Evolutionary conservation across 2,113 vertebrate genomes (phyloP), one percentile per base, ranked within the genome.

Genomic region (Odocoileus hemionus): DNA sequence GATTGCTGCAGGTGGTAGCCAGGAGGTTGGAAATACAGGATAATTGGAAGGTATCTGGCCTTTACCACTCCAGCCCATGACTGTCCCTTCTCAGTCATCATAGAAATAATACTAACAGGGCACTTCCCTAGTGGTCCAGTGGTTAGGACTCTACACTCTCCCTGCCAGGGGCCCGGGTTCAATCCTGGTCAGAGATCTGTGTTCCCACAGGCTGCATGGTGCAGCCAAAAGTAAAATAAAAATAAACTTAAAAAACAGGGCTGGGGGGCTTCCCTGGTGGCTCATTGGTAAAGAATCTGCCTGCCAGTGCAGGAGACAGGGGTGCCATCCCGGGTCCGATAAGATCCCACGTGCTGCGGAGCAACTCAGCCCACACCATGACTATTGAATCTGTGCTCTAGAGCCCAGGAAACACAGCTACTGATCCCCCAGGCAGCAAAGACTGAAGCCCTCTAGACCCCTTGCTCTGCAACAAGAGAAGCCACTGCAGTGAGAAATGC

Each of bases 11-110:
- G 14, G 25, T 30, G 52, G 17, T 33, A 3, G 14, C 70, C 21
- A 4, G 30, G 1, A 10, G 64, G 9, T 43, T 39, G 30, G 80
- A 67, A 23, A 3, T 23, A 9, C 15, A 84, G 47, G 30, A 23
- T 7, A 28, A 1, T 0, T 17, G 3, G 5, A 26, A 30, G 6
- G 1, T 54, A 11, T 33, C 33, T n/a, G 13, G 33, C 43, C 26
- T 70, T 79, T 1, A 8, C 9, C 43, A 14, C 39, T 11, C 2
- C 10, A 43, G 94, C n/a, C 61, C 54, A 1, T 13, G 33, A 39
- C 47, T 17, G 3, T 57, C 28, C 16, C 58, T 28, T 58, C 80
- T 64, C 12, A 6, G 23, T 60, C 55, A 33, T 55, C 55, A 1
- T 0, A 16, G 80, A 74, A 86, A 25, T 76, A 26, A 43, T 76